phyloP scores from a whole-genome alignment of 2,888 invertebrate genomes.

The Ischnus inquisitorius region DNA sequence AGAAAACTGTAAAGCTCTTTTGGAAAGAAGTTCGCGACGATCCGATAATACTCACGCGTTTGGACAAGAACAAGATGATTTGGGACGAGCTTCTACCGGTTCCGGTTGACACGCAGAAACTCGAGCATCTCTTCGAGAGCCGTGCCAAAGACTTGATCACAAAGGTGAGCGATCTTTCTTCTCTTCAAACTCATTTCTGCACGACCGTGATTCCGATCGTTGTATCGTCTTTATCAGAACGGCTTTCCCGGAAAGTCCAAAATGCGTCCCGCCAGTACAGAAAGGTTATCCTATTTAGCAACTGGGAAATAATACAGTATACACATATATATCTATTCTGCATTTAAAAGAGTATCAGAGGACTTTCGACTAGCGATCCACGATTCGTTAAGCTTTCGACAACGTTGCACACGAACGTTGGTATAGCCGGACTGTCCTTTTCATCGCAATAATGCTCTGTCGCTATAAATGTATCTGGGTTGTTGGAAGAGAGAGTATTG shows the following conservation, averaged over 20 bases:
- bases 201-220: slow-evolving; percentile 38
- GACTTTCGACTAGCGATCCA: slow-evolving; percentile 26
- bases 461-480: slow-evolving; percentile 32
- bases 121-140: slow-evolving; percentile 99
- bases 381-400: slow-evolving; percentile 35
- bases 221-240: slow-evolving; percentile 7
- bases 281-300: slow-evolving; percentile 5
- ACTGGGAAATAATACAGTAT: not conserved
- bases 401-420: slow-evolving; percentile 28
- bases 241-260: slow-evolving; percentile 1
- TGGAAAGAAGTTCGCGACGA: slow-evolving; percentile 98
- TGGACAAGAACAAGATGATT: slow-evolving; percentile 88
- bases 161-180: slow-evolving; percentile 89
- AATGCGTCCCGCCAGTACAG: not conserved
- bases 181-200: slow-evolving; percentile 9
- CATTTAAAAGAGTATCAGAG: slow-evolving; percentile 2
- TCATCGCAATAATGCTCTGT: slow-evolving; percentile 29
- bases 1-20: slow-evolving; percentile 98
- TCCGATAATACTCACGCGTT: slow-evolving; percentile 88
- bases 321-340: not conserved
- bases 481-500: slow-evolving; percentile 24
- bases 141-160: slow-evolving; percentile 97
- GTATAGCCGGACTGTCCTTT: not conserved
- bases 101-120: slow-evolving; percentile 94
- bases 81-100: slow-evolving; percentile 97